Conservation (phyloP, 2,797 vertebrate genomes). For the Pachyuromys duprasi region DNA sequence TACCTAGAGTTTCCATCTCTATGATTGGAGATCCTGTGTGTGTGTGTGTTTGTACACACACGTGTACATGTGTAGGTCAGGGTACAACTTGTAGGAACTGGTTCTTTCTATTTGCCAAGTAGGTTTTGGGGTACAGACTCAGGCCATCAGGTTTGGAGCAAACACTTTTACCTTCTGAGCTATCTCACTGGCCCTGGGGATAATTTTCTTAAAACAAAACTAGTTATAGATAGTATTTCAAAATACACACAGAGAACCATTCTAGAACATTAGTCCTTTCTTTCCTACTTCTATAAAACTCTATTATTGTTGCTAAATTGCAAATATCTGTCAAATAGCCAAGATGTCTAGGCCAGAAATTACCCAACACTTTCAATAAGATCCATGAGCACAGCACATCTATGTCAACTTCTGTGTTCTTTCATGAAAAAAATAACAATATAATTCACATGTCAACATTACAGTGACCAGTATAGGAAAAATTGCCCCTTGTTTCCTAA, state of each 20-base stretch:
- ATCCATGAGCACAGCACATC: background rate
- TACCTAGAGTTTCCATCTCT: too few species aligned
- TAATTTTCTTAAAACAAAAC: slow-evolving; percentile 13
- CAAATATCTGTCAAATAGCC: background rate
- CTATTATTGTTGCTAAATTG: slow-evolving; percentile 49
- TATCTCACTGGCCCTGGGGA: background rate
- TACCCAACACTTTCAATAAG: slow-evolving; percentile 37
- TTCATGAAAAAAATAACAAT: slow-evolving; percentile 47
- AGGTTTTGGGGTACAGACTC: background rate
- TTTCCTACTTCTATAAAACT: slow-evolving; percentile 14
- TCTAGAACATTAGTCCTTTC: slow-evolving; percentile 13
- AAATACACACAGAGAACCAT: background rate
- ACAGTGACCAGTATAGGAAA: background rate
- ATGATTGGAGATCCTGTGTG: background rate
- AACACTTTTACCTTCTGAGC: background rate
- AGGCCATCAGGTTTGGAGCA: background rate
- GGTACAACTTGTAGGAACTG: background rate
- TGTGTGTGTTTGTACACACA: background rate
- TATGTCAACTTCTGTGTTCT: slow-evolving; percentile 28
- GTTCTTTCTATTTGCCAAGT: background rate
- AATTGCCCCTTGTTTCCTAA: slow-evolving; percentile 28
- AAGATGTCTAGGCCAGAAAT: background rate
- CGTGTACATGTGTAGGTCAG: background rate
- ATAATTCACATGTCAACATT: slow-evolving; percentile 23
- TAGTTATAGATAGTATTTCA: slow-evolving; percentile 21